Evolutionary conservation across 2,113 vertebrate species (phyloP), one percentile per base, ranked within the genome.

Genomic region (Tricholaema leucomelas): DNA sequence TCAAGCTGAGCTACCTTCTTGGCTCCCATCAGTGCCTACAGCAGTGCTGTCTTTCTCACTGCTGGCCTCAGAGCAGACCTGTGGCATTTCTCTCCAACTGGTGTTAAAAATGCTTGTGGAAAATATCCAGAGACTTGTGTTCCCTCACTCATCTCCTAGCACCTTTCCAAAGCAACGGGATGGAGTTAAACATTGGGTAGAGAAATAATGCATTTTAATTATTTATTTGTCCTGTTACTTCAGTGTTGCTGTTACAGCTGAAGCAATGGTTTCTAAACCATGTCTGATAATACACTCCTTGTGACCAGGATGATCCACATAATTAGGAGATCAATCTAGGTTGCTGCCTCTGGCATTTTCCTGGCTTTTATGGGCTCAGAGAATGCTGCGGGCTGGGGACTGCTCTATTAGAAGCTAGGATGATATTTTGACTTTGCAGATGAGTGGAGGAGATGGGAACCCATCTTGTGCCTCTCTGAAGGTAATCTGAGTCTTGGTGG

Each of bases 401-500:
- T 46, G 23, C 67, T 79, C 75, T 91, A 44, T 35, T 64, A 24
- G 63, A 50, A 87, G 15, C 55, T 44, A 59, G 50, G 50, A 23
- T 87, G 15, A 44, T 74, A 7, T 20, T 42, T 73, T 63, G 38
- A 6, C 60, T 70, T 21, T 88, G 55, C n/a, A 30, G 28, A 44
- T 44, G 42, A 31, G 60, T 36, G 42, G 40, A 60, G 44, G 63
- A 73, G 17, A 30, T 44, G 12, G 3, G 24, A 14, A 21, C 6
- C 50, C 19, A 19, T 88, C 24, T 2, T 33, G 30, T 28, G 15
- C 30, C 10, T 24, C 60, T 83, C 28, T 59, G 9, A 13, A 60
- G 65, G 33, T 23, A 58, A 0, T 0, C 0, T 11, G 77, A 30
- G 33, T 15, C 21, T 59, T 31, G 30, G 15, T 67, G 58, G 40